A percentile compares a stretch with the other conserved stretches of the same genome.
Conservation (phyloP, 2,888 invertebrate genomes). For the Oasisia sp. region DNA sequence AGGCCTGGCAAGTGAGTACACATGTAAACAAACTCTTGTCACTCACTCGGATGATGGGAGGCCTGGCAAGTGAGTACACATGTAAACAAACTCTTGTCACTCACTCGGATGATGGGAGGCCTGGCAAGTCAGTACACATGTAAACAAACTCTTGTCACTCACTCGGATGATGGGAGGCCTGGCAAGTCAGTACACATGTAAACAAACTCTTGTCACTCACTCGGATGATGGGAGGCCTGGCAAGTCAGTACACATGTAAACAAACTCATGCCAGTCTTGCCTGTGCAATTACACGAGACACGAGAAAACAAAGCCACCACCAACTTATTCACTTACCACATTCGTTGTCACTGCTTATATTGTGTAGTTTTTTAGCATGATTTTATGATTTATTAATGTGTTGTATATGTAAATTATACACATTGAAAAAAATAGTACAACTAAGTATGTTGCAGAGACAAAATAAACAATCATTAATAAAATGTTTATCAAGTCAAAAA, state of each 20-base stretch:
- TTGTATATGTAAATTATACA: no score
- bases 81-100: no score
- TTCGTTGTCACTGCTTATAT: background rate
- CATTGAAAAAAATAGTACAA: no score
- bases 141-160: no score
- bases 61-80: constrained; percentile 73
- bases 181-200: constrained; percentile 37
- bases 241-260: background rate
- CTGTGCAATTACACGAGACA: background rate
- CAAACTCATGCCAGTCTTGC: no score
- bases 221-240: constrained; percentile 92
- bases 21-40: no score
- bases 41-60: constrained; percentile 94
- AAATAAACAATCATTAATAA: no score
- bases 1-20: constrained; percentile 75
- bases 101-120: constrained; percentile 94
- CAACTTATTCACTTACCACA: background rate
- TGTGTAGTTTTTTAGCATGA: no score
- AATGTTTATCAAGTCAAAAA: no score
- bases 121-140: constrained; percentile 70
- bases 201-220: constrained; percentile 99
- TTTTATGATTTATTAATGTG: no score
- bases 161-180: constrained; percentile 96
- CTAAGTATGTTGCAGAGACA: no score
- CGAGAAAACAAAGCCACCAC: background rate